These are phyloP conservation scores for Anguilla megastoma DNA, from an alignment of 2,797 vertebrate genomes.

Conservation along the genomic window DNA sequence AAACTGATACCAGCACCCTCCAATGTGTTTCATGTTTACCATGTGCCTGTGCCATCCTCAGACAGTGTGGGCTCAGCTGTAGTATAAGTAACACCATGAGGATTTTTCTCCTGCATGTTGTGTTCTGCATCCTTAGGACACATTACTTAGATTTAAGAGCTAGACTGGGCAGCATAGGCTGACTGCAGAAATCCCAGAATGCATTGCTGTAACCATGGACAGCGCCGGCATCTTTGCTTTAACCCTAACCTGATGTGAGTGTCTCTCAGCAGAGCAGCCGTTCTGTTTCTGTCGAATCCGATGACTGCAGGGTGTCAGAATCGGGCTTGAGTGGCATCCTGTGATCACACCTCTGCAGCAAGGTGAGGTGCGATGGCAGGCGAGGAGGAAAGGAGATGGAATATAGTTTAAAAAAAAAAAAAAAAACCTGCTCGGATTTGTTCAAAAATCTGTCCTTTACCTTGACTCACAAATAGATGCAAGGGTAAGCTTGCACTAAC, in stretches of 20 bases:
- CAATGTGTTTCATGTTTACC: background rate
- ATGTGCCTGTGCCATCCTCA: background rate
- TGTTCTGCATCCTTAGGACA: slow-evolving; percentile 10
- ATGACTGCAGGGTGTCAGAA: background rate
- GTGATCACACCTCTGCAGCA: background rate
- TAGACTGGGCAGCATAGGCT: background rate
- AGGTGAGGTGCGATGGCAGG: background rate
- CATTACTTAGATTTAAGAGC: background rate
- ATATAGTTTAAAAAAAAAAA: background rate
- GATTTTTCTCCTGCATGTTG: background rate
- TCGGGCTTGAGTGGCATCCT: background rate
- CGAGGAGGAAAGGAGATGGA: background rate
- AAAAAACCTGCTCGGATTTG: background rate
- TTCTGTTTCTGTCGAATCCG: background rate
- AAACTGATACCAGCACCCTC: too few relatives aligned
- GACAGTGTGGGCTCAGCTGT: background rate
- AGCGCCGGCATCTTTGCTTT: background rate
- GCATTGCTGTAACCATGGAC: background rate
- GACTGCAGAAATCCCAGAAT: background rate
- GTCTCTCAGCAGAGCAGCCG: background rate
- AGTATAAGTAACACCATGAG: background rate
- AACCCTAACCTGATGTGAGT: background rate
- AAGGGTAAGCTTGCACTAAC: background rate
- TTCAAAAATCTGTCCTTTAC: background rate
- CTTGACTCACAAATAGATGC: background rate